Percentiles rank a stretch among this genome's conserved stretches.
phyloP scores from a whole-genome alignment of 2,797 vertebrate genomes.

The Acanthurus leucopareius region DNA sequence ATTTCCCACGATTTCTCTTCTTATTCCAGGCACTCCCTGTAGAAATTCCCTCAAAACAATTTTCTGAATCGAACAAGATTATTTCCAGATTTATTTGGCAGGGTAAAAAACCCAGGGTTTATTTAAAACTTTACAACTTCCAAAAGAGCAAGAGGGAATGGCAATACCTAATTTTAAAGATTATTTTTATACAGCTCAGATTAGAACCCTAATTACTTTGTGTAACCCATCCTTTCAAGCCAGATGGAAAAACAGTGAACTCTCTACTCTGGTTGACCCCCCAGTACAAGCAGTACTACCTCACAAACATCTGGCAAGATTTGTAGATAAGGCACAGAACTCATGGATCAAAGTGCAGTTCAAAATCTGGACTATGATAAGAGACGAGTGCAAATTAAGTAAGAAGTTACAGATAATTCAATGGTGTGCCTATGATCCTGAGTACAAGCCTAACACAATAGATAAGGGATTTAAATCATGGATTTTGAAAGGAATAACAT shows the following conservation, averaged over 20 bases:
- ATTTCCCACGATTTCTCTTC: not conserved
- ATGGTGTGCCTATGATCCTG: not conserved
- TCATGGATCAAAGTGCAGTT: too few relatives aligned
- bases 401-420: not conserved
- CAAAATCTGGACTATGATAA: not conserved
- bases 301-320: too few relatives aligned
- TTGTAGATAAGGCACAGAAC: too few relatives aligned
- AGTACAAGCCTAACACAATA: not conserved
- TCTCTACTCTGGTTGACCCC: not conserved
- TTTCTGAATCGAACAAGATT: not conserved
- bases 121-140: not conserved
- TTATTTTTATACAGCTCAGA: too few relatives aligned
- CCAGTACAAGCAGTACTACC: not conserved
- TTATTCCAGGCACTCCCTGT: not conserved
- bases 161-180: too few relatives aligned
- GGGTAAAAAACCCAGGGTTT: not conserved
- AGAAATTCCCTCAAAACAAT: not conserved
- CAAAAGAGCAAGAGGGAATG: too few relatives aligned
- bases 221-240: too few relatives aligned
- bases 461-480: not conserved
- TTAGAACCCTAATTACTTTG: too few relatives aligned
- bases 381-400: not conserved
- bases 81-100: not conserved
- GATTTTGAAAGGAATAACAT: not conserved
- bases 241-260: not conserved